phyloP scores from a whole-genome alignment of 1,140 invertebrate genomes.

The Leptopilina boulardi region DNA sequence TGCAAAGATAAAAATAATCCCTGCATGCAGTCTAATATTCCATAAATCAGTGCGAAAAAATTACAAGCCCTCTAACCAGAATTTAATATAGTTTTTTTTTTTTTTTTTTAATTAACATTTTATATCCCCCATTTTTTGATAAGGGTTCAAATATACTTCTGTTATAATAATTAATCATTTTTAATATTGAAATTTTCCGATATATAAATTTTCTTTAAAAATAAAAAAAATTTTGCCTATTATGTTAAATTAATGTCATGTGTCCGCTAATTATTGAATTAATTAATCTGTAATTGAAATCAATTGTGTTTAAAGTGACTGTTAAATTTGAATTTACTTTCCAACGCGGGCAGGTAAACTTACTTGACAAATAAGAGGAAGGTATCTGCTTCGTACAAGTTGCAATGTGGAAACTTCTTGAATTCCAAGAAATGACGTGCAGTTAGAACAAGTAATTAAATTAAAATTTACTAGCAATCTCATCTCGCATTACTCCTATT shows the following conservation, averaged over 20 bases:
- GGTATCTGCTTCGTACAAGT: conserved; percentile 19
- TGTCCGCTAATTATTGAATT: background rate
- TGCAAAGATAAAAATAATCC: conserved; percentile 11
- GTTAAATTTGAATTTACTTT: conserved; percentile 22
- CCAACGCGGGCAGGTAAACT: conserved; percentile 9
- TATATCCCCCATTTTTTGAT: background rate
- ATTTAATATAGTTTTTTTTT: conserved; percentile 1
- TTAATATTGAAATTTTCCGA: too few species aligned
- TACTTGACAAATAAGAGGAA: conserved; percentile 31
- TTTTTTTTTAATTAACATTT: conserved; percentile 10
- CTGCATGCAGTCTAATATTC: conserved; percentile 6
- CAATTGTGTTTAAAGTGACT: background rate
- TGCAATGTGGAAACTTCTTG: conserved; percentile 20
- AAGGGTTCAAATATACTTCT: background rate
- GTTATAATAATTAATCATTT: background rate
- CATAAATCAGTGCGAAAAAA: conserved; percentile 29
- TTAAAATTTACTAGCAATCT: conserved; percentile 32
- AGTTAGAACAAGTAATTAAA: conserved; percentile 33
- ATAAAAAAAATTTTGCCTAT: too few species aligned
- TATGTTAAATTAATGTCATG: too few species aligned
- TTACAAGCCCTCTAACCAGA: conserved; percentile 3
- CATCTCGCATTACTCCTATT: conserved; percentile 32
- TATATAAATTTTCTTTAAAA: too few species aligned
- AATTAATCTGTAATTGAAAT: background rate
- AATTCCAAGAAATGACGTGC: conserved; percentile 30